Conservation (phyloP, 2,113 vertebrate species). For the Colinus virginianus region DNA sequence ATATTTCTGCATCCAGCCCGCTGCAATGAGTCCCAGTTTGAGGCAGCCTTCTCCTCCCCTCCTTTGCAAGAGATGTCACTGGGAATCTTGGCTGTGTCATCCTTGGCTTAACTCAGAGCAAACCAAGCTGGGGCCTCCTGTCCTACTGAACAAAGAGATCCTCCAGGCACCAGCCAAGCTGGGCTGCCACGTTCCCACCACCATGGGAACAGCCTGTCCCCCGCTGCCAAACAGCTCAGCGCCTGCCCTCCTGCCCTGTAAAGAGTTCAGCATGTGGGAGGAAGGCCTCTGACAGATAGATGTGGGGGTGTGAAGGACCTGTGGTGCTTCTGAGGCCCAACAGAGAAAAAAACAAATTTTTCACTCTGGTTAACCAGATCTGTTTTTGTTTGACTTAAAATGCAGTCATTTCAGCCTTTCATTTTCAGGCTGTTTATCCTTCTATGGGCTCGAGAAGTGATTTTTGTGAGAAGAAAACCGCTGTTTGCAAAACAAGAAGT, state of each 20-base stretch:
- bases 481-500: conserved; percentile 21
- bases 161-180: background rate
- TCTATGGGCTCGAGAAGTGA: background rate
- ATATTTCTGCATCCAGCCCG: fast-evolving
- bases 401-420: background rate
- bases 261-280: background rate
- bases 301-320: background rate
- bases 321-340: background rate
- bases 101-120: background rate
- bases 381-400: conserved; percentile 21
- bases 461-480: background rate
- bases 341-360: background rate
- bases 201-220: fast-evolving
- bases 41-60: background rate
- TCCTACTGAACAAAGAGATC: background rate
- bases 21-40: background rate
- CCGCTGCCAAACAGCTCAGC: background rate
- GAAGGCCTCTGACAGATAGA: background rate
- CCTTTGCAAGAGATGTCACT: fast-evolving
- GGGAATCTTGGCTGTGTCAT: background rate
- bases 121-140: background rate
- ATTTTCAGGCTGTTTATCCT: conserved; percentile 41
- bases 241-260: background rate
- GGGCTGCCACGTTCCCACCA: background rate
- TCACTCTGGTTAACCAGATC: background rate